These are phyloP conservation scores for Steatornis caripensis DNA, from an alignment of 2,113 vertebrate genomes.

Conservation along the genomic window DNA sequence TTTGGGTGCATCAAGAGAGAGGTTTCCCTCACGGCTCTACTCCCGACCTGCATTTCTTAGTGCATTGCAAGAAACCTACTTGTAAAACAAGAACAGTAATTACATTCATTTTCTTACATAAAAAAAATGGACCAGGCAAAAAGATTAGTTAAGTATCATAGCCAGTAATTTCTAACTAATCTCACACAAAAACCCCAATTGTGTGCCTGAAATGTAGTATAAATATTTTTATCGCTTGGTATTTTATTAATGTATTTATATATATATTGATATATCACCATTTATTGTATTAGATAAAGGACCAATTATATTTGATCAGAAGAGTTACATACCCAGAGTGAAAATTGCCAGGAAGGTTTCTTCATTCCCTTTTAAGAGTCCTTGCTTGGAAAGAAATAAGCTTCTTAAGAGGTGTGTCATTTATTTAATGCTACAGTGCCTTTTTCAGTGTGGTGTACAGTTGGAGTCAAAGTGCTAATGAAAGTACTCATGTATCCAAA, in stretches of 20 bases:
- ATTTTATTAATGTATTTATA: background rate
- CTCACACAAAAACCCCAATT: accelerated
- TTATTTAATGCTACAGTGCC: background rate
- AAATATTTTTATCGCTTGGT: background rate
- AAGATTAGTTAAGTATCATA: background rate
- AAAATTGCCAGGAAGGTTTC: background rate
- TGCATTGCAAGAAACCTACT: background rate
- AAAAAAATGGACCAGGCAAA: background rate
- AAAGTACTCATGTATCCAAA: background rate
- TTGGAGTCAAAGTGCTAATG: background rate
- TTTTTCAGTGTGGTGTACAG: background rate
- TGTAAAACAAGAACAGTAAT: background rate
- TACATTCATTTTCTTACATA: background rate
- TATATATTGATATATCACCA: background rate
- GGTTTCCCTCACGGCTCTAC: background rate
- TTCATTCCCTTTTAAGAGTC: background rate
- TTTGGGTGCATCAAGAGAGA: background rate
- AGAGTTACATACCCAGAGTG: background rate
- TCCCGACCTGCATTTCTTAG: background rate
- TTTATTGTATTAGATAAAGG: background rate
- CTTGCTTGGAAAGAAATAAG: background rate
- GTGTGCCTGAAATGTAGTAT: background rate
- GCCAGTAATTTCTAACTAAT: background rate
- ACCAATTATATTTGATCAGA: background rate
- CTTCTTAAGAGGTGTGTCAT: background rate